phyloP scores from a whole-genome alignment of 2,113 vertebrate genomes.

The Choloepus hoffmanni region DNA sequence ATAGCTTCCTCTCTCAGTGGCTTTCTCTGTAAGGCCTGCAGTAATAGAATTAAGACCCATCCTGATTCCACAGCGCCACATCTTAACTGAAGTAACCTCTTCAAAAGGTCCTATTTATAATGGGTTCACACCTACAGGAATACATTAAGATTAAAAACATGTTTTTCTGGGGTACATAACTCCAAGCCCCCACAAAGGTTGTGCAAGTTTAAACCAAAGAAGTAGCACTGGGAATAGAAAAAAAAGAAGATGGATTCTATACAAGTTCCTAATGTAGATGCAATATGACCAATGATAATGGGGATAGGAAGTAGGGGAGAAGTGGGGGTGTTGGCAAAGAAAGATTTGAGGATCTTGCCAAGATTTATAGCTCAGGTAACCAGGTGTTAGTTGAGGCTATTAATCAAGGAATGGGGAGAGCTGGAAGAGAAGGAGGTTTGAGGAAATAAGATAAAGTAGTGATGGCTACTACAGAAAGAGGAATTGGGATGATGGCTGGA shows the following conservation, averaged over 20 bases:
- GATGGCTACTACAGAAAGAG: rapidly evolving
- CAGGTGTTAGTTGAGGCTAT: background rate
- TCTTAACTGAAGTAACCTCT: no score
- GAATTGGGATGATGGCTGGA: background rate
- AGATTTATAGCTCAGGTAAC: background rate
- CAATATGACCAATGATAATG: background rate
- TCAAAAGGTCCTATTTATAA: no score
- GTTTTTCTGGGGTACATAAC: no score
- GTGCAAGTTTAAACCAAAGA: background rate
- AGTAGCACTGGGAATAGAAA: background rate
- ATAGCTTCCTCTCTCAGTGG: no score
- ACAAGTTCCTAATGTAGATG: background rate
- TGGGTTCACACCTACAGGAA: no score
- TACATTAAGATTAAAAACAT: no score
- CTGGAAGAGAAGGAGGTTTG: background rate
- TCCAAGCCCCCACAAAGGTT: background rate
- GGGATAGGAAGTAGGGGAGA: background rate
- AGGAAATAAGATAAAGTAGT: background rate
- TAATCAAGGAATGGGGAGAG: background rate
- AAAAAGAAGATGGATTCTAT: no score
- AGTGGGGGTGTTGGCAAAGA: background rate
- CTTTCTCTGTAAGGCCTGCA: no score
- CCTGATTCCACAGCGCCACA: no score
- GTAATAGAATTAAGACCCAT: no score
- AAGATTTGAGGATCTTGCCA: background rate